Evolutionary conservation across 1,140 invertebrate species (phyloP), one percentile per base, ranked within the genome.

Genomic region (Sarcophaga bullata): DNA sequence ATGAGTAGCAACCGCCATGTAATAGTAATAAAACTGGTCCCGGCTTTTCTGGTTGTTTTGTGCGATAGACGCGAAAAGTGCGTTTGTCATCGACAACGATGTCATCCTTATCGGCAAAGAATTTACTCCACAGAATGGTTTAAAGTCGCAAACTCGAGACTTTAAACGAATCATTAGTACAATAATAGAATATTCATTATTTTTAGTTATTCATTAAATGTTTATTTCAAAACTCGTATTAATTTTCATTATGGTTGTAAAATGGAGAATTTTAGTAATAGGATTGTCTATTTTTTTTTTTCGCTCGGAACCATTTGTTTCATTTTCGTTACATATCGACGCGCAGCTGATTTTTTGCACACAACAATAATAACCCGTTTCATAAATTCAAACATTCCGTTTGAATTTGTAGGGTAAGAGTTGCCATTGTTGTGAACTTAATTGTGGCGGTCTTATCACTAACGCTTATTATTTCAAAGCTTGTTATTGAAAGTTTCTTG

Each of bases 1-100:
- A 98, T 83, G 96, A 98, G 89, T 97, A 99, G 19, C 98, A 98
- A 80, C 97, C 98, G 46, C 98, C 98, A 91, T 99, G 98, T n/a
- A 99, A 91, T 62, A 98, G 93, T 17, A 98, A 91, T 78, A 99
- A 91, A 17, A 96, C 91, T 0, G 97, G 97, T 8, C 96, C 95
- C 68, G 91, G 88, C 80, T 92, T 91, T 88, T 93, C 92, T 6
- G 91, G 92, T 80, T 94, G 94, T 73, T 92, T 91, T 6, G 92
- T 93, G 9, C 92, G 83, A 87, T 98, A 98, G 62, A 97, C 93
- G 83, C 96, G 92, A 91, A 98, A 98, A 72, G 88, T 93, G 15
- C 94, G 93, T 81, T 93, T 92, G 8, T 93, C 92, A 84, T 92
- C 92, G 46, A 96, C 92, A 83, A 91, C 87, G 8, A 98, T 91